Conservation (phyloP, 2,113 vertebrate genomes). For the Macrotis lagotis region DNA sequence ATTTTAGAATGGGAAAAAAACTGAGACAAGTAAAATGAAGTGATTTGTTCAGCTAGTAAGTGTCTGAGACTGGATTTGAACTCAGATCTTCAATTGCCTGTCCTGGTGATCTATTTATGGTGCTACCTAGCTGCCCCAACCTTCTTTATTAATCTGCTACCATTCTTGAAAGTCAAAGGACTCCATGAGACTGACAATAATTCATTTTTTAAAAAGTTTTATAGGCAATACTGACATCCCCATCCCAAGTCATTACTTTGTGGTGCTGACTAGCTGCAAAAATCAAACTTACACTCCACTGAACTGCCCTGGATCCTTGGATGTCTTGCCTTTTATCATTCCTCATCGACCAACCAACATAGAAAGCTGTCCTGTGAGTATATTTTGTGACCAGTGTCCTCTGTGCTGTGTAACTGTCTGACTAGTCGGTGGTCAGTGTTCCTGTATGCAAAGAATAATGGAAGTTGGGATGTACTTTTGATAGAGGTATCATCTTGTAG, state of each 20-base stretch:
- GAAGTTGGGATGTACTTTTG: neutral
- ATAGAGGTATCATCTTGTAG: neutral
- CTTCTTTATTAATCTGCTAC: neutral
- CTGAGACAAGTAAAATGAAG: neutral
- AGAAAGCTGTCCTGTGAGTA: slow-evolving; percentile 94
- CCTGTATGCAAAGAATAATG: neutral
- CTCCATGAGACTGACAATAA: neutral
- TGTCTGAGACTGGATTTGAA: neutral
- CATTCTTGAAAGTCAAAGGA: slow-evolving; percentile 13
- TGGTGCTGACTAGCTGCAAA: slow-evolving; percentile 92
- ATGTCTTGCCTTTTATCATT: slow-evolving; percentile 88
- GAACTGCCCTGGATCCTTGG: slow-evolving; percentile 84
- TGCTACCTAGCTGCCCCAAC: neutral
- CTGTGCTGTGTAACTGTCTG: neutral
- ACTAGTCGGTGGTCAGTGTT: neutral
- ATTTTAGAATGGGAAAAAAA: neutral
- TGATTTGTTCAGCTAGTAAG: neutral
- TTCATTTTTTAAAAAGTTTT: slow-evolving; percentile 80
- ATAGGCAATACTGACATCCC: slow-evolving; percentile 76
- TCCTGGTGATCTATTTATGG: neutral
- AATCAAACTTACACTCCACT: slow-evolving; percentile 77
- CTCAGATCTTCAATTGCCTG: neutral
- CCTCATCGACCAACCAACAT: slow-evolving; percentile 91
- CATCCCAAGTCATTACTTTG: slow-evolving; percentile 94
- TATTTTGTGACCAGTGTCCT: neutral